Conservation (phyloP, 2,888 invertebrate species). For the Heteropelma amictum region DNA sequence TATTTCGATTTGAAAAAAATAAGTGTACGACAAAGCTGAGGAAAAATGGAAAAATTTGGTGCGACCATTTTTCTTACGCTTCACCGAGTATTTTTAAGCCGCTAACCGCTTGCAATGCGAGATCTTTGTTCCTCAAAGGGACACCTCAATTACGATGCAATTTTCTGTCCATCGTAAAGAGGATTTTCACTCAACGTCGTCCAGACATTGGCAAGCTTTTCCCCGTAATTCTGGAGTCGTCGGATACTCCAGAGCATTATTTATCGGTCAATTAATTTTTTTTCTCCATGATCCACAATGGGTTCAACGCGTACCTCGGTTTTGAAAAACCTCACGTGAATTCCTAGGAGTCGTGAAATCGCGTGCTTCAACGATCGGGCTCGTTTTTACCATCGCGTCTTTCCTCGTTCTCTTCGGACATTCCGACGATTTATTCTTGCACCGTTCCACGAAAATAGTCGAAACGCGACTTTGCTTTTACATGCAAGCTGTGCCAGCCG, state of each 20-base stretch:
- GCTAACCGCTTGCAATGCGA: constrained; percentile 44
- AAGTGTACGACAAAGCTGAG: no score
- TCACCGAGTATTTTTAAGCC: background rate
- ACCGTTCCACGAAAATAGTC: constrained; percentile 7
- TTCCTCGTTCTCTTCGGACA: constrained; percentile 2
- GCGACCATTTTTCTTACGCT: background rate
- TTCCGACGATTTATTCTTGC: constrained; percentile 15
- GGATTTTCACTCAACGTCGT: background rate
- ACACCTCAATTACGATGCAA: constrained; percentile 25
- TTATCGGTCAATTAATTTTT: constrained; percentile 2
- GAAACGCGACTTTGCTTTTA: background rate
- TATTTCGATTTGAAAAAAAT: no score
- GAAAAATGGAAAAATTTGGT: background rate
- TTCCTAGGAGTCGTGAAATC: constrained; percentile 38
- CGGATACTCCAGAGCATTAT: background rate
- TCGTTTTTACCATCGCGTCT: background rate
- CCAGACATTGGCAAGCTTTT: background rate
- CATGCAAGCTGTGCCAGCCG: background rate
- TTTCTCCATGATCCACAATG: constrained; percentile 12
- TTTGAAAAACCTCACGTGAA: constrained; percentile 21
- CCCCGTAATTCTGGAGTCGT: background rate
- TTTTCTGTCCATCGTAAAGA: constrained; percentile 21
- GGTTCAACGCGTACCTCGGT: constrained; percentile 13
- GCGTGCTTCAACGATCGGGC: constrained; percentile 18
- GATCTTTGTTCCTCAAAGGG: constrained; percentile 14